Conservation (phyloP, 2,113 vertebrate species). For the Malaclemys terrapin region DNA sequence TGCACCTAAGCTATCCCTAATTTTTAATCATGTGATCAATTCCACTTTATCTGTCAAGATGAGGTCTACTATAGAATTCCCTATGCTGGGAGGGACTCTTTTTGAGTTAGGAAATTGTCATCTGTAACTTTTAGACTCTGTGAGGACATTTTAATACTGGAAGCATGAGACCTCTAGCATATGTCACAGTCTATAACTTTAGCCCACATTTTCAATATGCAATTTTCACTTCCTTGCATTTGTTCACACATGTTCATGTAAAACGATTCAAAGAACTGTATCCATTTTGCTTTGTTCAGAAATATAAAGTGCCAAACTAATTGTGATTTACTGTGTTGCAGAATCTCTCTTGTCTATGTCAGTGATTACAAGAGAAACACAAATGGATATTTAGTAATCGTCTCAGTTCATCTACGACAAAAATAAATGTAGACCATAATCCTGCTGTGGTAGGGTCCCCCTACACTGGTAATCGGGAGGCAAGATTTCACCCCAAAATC, state of each 20-base stretch:
- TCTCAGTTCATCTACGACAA: not conserved
- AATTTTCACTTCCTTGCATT: not conserved
- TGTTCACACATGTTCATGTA: not conserved
- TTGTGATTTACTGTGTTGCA: not conserved
- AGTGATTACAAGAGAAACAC: not conserved
- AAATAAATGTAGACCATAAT: not conserved
- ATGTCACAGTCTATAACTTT: not conserved
- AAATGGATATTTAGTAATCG: rapidly evolving
- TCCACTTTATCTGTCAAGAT: not conserved
- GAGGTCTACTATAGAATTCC: not conserved
- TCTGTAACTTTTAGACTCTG: not conserved
- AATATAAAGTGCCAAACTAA: not conserved
- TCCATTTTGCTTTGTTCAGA: not conserved
- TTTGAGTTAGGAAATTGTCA: not conserved
- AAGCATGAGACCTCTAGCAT: not conserved
- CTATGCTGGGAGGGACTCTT: not conserved
- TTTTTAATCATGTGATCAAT: not conserved
- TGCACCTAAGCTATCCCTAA: not conserved
- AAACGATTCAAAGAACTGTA: not conserved
- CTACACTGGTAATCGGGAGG: not conserved
- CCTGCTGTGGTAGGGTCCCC: not conserved
- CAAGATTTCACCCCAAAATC: not conserved
- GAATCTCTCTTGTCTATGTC: not conserved
- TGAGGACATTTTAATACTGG: not conserved
- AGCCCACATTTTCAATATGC: not conserved